Conservation (phyloP, 2,113 vertebrate genomes). For the Petroica traversi region DNA sequence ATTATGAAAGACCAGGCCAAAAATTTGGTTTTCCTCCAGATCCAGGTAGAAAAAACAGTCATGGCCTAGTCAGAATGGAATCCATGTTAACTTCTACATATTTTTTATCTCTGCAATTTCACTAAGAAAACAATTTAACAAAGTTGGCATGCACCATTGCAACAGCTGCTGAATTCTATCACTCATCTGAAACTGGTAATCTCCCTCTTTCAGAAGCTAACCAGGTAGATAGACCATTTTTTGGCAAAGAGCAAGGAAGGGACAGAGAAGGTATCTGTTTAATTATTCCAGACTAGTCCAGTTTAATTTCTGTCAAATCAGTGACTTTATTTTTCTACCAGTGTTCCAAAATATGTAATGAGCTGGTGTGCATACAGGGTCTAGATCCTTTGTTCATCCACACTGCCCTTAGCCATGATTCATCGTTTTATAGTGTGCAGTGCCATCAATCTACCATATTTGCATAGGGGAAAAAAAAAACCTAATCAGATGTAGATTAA, state of each 20-base stretch:
- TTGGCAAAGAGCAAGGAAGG: background rate
- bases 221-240: background rate
- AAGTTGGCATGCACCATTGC: background rate
- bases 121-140: background rate
- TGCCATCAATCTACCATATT: background rate
- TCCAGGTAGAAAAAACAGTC: background rate
- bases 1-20: background rate
- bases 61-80: background rate
- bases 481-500: background rate
- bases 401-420: background rate
- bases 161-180: background rate
- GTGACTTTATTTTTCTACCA: background rate
- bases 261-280: background rate
- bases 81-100: background rate
- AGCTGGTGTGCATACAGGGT: background rate
- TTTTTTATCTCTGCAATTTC: background rate
- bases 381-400: background rate
- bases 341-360: background rate
- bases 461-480: background rate
- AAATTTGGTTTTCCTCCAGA: background rate
- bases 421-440: background rate
- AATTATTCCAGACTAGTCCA: background rate
- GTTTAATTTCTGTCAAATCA: background rate
- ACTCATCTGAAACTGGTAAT: background rate
- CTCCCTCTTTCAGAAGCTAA: background rate